phyloP scores from a whole-genome alignment of 2,888 invertebrate species.

The Mimas tiliae region DNA sequence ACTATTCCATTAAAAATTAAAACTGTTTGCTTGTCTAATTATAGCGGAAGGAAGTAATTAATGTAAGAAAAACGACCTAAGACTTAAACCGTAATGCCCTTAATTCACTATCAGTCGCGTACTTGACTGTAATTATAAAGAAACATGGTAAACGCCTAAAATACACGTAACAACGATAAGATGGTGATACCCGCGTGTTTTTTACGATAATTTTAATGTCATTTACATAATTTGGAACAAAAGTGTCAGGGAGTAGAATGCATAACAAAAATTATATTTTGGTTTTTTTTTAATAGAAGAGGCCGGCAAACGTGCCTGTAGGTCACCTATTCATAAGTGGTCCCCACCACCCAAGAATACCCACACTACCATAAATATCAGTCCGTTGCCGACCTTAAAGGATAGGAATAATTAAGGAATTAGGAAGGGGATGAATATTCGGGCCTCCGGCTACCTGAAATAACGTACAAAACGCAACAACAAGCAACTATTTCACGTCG shows the following conservation, averaged over 20 bases:
- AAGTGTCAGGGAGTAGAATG: slow-evolving; percentile 15
- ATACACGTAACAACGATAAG: slow-evolving; percentile 56
- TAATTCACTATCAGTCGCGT: slow-evolving; percentile 44
- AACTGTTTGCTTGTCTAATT: slow-evolving; percentile 16
- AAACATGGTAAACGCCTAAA: slow-evolving; percentile 45
- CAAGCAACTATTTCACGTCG: too few species aligned
- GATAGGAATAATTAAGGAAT: too few species aligned
- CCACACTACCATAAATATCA: too few species aligned
- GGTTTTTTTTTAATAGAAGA: not conserved
- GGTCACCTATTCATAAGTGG: too few species aligned
- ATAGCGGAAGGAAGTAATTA: slow-evolving; percentile 26
- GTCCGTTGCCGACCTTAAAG: too few species aligned
- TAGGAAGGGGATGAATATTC: too few species aligned
- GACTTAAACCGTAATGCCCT: slow-evolving; percentile 47
- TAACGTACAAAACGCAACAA: too few species aligned
- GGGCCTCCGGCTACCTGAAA: too few species aligned
- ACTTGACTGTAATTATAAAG: slow-evolving; percentile 52
- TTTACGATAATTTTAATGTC: slow-evolving; percentile 54
- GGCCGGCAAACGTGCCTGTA: too few species aligned
- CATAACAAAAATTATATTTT: not conserved
- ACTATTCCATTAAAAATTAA: not conserved
- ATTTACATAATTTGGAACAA: slow-evolving; percentile 63
- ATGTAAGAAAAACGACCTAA: slow-evolving; percentile 29
- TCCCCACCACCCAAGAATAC: too few species aligned
- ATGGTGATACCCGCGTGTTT: slow-evolving; percentile 43